These are phyloP conservation scores for Merodon equestris DNA, from an alignment of 2,888 invertebrate genomes.

Conservation along the genomic window DNA sequence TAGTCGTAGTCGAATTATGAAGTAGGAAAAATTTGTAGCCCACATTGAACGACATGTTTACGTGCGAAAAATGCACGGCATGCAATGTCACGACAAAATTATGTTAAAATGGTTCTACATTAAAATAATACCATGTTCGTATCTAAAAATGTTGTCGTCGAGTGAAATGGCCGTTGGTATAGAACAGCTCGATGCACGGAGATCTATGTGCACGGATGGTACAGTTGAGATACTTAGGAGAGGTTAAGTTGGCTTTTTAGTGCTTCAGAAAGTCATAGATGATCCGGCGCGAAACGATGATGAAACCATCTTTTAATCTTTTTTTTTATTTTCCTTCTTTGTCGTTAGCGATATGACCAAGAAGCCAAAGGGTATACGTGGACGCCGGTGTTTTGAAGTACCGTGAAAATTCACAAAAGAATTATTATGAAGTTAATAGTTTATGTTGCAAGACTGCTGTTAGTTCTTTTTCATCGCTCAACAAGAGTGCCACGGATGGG, in stretches of 20 bases:
- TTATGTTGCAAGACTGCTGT: constrained; percentile 18
- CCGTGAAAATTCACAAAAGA: constrained; percentile 25
- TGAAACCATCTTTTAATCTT: constrained; percentile 28
- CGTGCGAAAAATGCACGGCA: constrained; percentile 73
- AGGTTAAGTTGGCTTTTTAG: constrained; percentile 22
- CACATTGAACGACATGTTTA: constrained; percentile 68
- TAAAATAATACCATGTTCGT: constrained; percentile 71
- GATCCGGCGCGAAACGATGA: constrained; percentile 35
- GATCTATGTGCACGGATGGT: constrained; percentile 33
- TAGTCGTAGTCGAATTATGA: constrained; percentile 56
- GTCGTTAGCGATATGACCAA: constrained; percentile 12
- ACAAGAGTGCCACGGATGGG: too few relatives aligned
- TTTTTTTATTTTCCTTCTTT: constrained; percentile 5
- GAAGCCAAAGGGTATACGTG: constrained; percentile 27
- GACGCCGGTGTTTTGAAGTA: constrained; percentile 13
- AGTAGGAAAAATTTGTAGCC: constrained; percentile 63
- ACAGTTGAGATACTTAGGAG: constrained; percentile 33
- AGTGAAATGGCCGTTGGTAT: constrained; percentile 55
- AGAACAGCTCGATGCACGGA: constrained; percentile 33
- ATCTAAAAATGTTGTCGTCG: constrained; percentile 60
- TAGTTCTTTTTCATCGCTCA: too few relatives aligned
- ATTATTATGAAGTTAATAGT: constrained; percentile 40
- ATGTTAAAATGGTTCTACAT: constrained; percentile 73
- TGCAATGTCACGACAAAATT: constrained; percentile 75
- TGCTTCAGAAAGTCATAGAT: constrained; percentile 38